Evolutionary conservation across 2,797 vertebrate genomes (phyloP).

Genomic region (Sebastes itinus): DNA sequence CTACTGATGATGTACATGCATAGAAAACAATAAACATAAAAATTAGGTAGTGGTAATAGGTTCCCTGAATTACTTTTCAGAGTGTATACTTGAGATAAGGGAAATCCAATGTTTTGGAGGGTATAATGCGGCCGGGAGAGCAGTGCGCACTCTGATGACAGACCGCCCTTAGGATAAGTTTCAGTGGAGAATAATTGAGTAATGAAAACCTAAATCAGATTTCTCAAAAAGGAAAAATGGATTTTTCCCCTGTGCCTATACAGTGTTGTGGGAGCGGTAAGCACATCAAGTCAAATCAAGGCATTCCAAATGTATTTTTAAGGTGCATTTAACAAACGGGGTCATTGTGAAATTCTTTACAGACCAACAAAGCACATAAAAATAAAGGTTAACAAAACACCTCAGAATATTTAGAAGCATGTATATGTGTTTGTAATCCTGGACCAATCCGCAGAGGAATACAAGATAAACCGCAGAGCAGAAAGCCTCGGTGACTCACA

Average conservation of each 20-base stretch:
- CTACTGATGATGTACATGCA: background rate
- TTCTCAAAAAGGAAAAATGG: conserved; percentile 60
- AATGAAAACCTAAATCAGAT: conserved; percentile 70
- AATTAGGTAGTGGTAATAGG: background rate
- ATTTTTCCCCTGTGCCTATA: conserved; percentile 32
- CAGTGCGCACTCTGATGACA: conserved; percentile 47
- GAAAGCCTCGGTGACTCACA: conserved; percentile 13
- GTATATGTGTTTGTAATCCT: background rate
- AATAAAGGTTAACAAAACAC: background rate
- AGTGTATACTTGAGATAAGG: conserved; percentile 13
- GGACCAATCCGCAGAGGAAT: conserved; percentile 23
- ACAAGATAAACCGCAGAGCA: conserved; percentile 14
- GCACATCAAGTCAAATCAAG: conserved; percentile 35
- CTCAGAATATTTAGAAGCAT: background rate
- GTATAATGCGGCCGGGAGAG: conserved; percentile 12
- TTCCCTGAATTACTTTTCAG: background rate
- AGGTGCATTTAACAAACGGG: conserved; percentile 37
- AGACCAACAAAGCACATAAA: conserved; percentile 6
- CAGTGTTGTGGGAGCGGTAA: conserved; percentile 32
- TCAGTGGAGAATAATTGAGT: conserved; percentile 54
- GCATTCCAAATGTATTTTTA: conserved; percentile 29
- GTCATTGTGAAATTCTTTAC: conserved; percentile 31
- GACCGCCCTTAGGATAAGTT: conserved; percentile 47
- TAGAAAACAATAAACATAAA: background rate
- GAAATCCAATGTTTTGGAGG: conserved; percentile 33